phyloP scores from a whole-genome alignment of 2,888 invertebrate genomes.

The Steinernema carpocapsae region DNA sequence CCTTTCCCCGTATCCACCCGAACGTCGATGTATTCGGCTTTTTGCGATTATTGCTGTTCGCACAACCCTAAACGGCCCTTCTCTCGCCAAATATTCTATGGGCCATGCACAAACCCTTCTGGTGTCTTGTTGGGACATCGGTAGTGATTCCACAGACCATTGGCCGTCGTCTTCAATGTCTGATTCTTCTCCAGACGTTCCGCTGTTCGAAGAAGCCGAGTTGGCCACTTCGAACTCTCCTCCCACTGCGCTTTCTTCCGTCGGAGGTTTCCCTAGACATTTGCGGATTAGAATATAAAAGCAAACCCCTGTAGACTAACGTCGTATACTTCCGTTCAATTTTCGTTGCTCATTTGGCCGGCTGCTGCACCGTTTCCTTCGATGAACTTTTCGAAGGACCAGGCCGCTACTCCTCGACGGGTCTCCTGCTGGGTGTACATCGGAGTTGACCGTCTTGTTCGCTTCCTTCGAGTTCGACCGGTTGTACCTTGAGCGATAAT shows the following conservation, averaged over 20 bases:
- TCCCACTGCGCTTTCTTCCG: neutral
- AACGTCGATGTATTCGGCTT: conserved; percentile 2
- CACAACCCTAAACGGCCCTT: neutral
- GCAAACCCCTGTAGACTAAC: neutral
- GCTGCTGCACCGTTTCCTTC: neutral
- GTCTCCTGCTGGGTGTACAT: conserved; percentile 4
- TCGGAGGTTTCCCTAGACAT: neutral
- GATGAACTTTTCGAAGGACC: neutral
- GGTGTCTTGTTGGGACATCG: neutral
- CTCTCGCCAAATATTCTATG: neutral
- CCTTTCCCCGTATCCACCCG: conserved; percentile 55
- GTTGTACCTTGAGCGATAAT: conserved; percentile 18
- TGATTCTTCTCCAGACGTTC: conserved; percentile 2
- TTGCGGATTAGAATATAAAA: neutral
- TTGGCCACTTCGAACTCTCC: neutral
- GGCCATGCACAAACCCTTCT: neutral
- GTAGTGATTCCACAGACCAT: conserved; percentile 8
- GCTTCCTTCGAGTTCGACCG: neutral
- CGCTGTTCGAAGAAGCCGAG: neutral
- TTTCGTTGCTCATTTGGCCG: neutral
- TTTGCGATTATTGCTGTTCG: conserved; percentile 2
- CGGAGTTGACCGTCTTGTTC: conserved; percentile 7
- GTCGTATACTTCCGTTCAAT: conserved; percentile 9
- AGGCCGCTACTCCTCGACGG: neutral
- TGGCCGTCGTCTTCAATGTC: conserved; percentile 19